Conservation (phyloP, 2,797 vertebrate genomes). For the Rhynchonycteris naso region DNA sequence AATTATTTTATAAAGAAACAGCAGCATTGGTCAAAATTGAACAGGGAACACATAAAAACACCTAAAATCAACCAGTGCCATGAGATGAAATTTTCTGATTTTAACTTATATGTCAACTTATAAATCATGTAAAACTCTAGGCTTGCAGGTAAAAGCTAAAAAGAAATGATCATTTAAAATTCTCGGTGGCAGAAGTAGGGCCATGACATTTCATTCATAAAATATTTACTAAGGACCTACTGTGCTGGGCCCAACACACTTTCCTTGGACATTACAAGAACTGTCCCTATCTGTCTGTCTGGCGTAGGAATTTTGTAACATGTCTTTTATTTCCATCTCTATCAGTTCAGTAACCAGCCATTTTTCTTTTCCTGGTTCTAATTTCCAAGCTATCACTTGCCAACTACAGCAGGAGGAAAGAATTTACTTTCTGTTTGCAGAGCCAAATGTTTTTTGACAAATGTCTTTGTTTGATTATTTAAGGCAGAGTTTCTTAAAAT, state of each 20-base stretch:
- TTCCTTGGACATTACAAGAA: background rate
- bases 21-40: background rate
- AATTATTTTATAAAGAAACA: slow-evolving; percentile 8
- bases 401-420: background rate
- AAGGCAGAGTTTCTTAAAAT: slow-evolving; percentile 53
- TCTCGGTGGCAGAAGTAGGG: background rate
- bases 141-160: background rate
- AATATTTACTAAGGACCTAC: background rate
- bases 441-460: slow-evolving; percentile 46
- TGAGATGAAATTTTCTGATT: slow-evolving; percentile 40
- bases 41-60: background rate
- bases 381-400: slow-evolving; percentile 19
- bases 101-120: background rate
- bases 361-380: slow-evolving; percentile 7
- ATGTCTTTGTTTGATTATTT: slow-evolving; percentile 58
- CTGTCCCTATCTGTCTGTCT: background rate
- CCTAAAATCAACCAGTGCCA: background rate
- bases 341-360: slow-evolving; percentile 4
- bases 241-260: background rate
- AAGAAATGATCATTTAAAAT: background rate
- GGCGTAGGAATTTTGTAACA: slow-evolving; percentile 8
- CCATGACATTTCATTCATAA: slow-evolving; percentile 4
- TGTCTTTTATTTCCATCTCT: background rate
- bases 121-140: background rate
- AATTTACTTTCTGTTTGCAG: slow-evolving; percentile 29